Evolutionary conservation across 2,797 vertebrate species (phyloP), one percentile per base, ranked within the genome.

Genomic region (Sebastes oblongus): DNA sequence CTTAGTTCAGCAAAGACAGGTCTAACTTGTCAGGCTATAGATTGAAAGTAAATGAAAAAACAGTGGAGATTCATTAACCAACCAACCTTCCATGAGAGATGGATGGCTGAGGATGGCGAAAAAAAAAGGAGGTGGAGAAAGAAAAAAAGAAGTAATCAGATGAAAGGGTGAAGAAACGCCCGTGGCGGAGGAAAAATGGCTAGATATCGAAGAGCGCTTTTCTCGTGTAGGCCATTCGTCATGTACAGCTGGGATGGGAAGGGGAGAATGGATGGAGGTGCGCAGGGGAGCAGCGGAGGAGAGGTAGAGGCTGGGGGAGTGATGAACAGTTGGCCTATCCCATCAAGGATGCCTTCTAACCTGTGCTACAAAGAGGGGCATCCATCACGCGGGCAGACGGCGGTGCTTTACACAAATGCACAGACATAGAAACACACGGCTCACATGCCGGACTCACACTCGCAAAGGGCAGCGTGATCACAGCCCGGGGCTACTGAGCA

Each of bases 291-390:
- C 52, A 20, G 14, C 3, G 25, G 11, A 69, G 73, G 72, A 81
- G 76, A 66, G 66, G 77, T 64, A 42, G 77, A 76, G 73, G 85
- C 69, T 61, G 12, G 52, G 55, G 68, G 78, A 89, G 89, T 93
- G 93, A 94, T 94, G 91, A 93, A 95, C 90, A 94, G 91, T 91
- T 84, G 88, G 92, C 83, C 92, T 80, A 86, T 92, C 93, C 91
- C 93, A 94, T 95, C 92, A 93, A 93, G 89, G 93, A 91, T 93
- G 91, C 88, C 93, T 94, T 94, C 92, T 94, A 93, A 94, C 94
- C 93, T 93, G 93, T 93, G 92, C 87, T 88, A 90, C 92, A 91
- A 90, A 92, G 86, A 90, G 93, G 84, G 52, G 86, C 88, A 93
- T 95, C 90, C 92, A 94, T 95, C 94, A 93, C 27, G 1, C 50